Evolutionary conservation across 1,140 invertebrate species (phyloP).

Genomic region (Diorhabda sublineata): DNA sequence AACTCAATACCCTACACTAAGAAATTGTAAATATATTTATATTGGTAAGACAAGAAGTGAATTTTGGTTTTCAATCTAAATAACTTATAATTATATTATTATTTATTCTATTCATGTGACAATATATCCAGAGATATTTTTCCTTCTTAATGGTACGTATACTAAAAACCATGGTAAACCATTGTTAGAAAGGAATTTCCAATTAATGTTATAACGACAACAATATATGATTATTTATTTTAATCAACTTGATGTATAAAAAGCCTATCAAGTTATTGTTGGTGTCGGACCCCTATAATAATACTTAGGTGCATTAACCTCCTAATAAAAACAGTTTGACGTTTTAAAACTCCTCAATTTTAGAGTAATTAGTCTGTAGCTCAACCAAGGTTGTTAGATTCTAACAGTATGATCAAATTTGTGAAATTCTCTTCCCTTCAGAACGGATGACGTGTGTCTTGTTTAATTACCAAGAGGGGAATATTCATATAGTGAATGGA

Average conservation of each 20-base stretch:
- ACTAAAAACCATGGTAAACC: too few species aligned
- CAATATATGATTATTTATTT: neutral
- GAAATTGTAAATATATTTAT: too few species aligned
- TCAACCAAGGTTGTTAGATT: slow-evolving; percentile 23
- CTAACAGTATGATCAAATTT: slow-evolving; percentile 24
- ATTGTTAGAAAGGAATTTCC: too few species aligned
- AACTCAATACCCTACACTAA: too few species aligned
- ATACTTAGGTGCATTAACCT: neutral
- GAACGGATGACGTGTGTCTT: slow-evolving; percentile 27
- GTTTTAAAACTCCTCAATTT: neutral
- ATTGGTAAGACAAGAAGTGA: too few species aligned
- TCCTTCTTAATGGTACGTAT: too few species aligned
- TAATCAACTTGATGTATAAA: neutral
- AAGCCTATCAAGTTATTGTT: neutral
- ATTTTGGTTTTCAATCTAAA: too few species aligned
- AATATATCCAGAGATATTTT: too few species aligned
- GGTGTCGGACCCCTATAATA: neutral
- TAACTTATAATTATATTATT: too few species aligned
- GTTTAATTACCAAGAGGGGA: slow-evolving; percentile 29
- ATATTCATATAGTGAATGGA: slow-evolving; percentile 30
- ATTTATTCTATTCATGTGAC: too few species aligned
- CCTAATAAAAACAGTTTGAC: neutral
- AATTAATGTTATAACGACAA: too few species aligned
- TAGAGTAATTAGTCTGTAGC: slow-evolving; percentile 6
- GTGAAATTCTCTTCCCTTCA: slow-evolving; percentile 25